Evolutionary conservation across 2,888 invertebrate genomes (phyloP).

Genomic region (Frankliniella fusca): DNA sequence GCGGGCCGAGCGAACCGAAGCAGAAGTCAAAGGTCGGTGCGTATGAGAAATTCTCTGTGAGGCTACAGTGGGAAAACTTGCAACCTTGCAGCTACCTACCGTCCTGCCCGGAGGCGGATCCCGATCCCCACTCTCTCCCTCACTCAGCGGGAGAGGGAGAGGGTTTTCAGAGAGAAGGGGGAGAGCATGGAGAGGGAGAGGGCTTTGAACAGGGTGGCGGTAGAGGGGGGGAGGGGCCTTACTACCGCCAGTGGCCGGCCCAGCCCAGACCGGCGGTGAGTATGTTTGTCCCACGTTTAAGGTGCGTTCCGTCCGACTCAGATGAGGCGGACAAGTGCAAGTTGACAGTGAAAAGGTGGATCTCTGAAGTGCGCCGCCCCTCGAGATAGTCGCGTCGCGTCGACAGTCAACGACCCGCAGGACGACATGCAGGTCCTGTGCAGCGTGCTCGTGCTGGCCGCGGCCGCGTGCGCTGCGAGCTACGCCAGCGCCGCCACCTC

Average conservation of each 20-base stretch:
- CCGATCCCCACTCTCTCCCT: too few species aligned
- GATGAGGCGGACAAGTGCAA: neutral
- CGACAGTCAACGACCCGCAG: neutral
- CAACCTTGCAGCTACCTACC: too few species aligned
- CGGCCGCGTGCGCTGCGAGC: neutral
- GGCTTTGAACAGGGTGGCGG: neutral
- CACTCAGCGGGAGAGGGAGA: too few species aligned
- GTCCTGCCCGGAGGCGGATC: too few species aligned
- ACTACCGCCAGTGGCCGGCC: neutral
- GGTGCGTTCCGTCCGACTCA: slow-evolving; percentile 12
- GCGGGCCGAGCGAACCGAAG: too few species aligned
- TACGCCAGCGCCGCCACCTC: neutral
- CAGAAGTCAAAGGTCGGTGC: too few species aligned
- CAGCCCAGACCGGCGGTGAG: neutral
- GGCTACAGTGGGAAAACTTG: too few species aligned
- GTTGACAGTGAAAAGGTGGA: neutral
- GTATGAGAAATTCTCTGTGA: too few species aligned
- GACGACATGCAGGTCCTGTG: neutral
- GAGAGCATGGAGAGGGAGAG: neutral
- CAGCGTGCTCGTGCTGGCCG: neutral
- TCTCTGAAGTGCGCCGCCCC: neutral
- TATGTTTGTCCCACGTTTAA: slow-evolving; percentile 20
- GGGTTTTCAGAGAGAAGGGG: neutral
- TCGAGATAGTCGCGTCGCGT: neutral
- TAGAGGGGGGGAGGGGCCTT: neutral